Evolutionary conservation across 2,797 vertebrate genomes (phyloP), one percentile per base, ranked within the genome.

Genomic region (Acanthurus leucopareius): DNA sequence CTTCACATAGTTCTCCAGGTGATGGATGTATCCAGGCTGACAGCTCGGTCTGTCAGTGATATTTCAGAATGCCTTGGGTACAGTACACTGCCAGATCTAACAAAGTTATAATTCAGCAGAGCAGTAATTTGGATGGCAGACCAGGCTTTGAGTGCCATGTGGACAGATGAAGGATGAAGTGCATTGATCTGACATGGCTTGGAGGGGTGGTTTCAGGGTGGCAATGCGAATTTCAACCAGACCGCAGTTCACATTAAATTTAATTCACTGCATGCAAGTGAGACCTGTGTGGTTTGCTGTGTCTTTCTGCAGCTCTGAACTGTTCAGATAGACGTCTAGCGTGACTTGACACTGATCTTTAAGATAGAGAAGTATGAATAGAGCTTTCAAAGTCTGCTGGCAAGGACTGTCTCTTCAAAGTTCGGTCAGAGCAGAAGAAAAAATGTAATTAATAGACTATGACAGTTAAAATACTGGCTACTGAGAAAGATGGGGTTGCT

Each of bases 91-190:
- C 89, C 88, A 76, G 91, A 89, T 91, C 88, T 93, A 91, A 88
- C 93, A 91, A 92, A 90, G 90, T 92, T 87, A 91, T 94, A 93
- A 92, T 92, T 91, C 93, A 95, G 92, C 93, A 91, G 89, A 91
- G 93, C 88, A 86, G 90, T 95, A 93, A 95, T 94, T 94, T 93
- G 92, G 93, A 92, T 93, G 94, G 94, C 92, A 94, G 92, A 64
- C 87, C 80, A 87, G 91, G 88, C 91, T 93, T 86, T 87, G 90
- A 86, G 88, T 90, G 94, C 91, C 38, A 79, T 91, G 91, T 90
- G 90, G 80, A 90, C 83, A 70, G 87, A 92, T 86, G 90, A 90
- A 70, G 76, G 88, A 92, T 91, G 87, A 93, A 91, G 75, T 79
- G 82, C 93, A 93, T 78, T 91, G 94, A 94, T 95, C 92, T 83